A percentile compares a stretch with the other conserved stretches of the same genome.
phyloP scores from a whole-genome alignment of 2,113 vertebrate species.

The Oxygymnocypris stewartii region DNA sequence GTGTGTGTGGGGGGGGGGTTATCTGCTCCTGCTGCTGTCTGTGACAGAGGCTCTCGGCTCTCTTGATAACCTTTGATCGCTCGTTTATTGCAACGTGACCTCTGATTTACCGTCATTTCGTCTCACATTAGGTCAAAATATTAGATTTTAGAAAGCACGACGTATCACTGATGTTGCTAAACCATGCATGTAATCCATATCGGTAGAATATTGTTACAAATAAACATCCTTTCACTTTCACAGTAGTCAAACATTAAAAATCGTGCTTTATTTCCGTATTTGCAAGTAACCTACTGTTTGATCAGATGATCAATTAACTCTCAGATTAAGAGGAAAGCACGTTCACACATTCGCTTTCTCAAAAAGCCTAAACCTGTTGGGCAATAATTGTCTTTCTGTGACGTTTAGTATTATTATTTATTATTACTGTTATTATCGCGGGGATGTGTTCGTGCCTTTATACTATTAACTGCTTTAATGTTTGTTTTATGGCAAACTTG shows the following conservation, averaged over 20 bases:
- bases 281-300: not conserved
- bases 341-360: not conserved
- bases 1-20: conserved; percentile 28
- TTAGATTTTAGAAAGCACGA: not conserved
- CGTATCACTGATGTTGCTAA: not conserved
- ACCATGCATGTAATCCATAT: not conserved
- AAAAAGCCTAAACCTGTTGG: not conserved
- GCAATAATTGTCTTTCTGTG: not conserved
- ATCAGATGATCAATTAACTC: conserved; percentile 29
- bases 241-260: conserved; percentile 1
- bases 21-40: conserved; percentile 1
- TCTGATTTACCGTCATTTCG: not conserved
- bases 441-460: too few species aligned
- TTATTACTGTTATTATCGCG: too few species aligned
- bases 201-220: not conserved
- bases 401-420: not conserved
- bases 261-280: not conserved
- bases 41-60: not conserved
- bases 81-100: not conserved
- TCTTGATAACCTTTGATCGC: not conserved
- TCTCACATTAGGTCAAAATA: not conserved
- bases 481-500: too few species aligned
- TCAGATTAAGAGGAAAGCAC: conserved; percentile 13
- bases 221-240: not conserved
- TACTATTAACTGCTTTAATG: too few species aligned